Conservation (phyloP, 2,888 invertebrate genomes). For the Lobophora halterata region DNA sequence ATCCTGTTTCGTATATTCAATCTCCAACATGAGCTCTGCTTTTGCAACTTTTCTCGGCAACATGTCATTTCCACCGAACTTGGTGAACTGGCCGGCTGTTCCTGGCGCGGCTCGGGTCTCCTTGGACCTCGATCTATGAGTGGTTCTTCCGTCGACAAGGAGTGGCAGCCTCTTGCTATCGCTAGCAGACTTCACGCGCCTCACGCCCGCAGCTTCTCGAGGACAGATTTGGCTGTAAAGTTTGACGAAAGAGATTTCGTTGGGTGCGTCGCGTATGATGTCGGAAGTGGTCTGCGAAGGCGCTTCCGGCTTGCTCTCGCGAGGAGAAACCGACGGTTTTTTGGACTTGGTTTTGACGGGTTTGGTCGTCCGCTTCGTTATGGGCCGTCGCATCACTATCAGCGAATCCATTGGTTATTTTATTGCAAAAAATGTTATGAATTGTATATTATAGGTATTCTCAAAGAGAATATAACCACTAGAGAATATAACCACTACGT, state of each 20-base stretch:
- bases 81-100: background rate
- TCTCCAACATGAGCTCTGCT: conserved; percentile 27
- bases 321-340: background rate
- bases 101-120: conserved; percentile 1
- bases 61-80: background rate
- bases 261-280: conserved; percentile 1
- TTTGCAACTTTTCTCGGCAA: background rate
- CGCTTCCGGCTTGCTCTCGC: background rate
- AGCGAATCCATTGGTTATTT: conserved; percentile 34
- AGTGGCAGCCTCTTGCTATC: background rate
- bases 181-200: conserved; percentile 9
- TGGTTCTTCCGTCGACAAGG: background rate
- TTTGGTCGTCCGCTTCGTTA: conserved; percentile 6
- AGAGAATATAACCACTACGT: no score
- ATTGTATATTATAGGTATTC: no score
- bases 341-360: conserved; percentile 8
- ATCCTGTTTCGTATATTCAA: conserved; percentile 22
- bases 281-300: conserved; percentile 4
- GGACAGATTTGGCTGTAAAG: conserved; percentile 35
- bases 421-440: no score
- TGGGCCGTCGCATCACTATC: conserved; percentile 26
- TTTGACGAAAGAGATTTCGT: conserved; percentile 37
- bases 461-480: no score
- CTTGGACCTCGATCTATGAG: conserved; percentile 2
- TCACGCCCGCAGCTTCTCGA: background rate